Percentiles rank a stretch among this genome's conserved stretches.
Evolutionary conservation across 2,113 vertebrate genomes (phyloP).

Genomic region (Nansenia antarctica): DNA sequence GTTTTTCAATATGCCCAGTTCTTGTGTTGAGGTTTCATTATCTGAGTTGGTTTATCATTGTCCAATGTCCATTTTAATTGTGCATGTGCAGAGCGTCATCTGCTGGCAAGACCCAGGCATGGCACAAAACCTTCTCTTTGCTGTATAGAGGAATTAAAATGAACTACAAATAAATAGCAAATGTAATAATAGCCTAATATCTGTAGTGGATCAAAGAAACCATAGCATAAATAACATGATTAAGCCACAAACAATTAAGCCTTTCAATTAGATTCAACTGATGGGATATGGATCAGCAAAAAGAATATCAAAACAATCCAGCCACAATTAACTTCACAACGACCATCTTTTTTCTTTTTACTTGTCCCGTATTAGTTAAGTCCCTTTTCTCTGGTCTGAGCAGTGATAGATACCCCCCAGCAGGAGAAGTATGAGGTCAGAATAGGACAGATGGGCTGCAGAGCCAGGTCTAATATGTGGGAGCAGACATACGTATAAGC

Average conservation of each 20-base stretch:
- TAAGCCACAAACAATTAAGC: no score
- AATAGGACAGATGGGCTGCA: conserved; percentile 18
- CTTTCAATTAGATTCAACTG: no score
- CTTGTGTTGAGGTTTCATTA: background rate
- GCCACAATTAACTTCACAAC: background rate
- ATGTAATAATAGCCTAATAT: no score
- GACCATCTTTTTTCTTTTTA: no score
- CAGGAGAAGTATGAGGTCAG: background rate
- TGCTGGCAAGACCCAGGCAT: conserved; percentile 33
- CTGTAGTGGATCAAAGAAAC: no score
- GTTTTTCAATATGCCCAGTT: background rate
- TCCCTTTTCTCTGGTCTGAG: background rate
- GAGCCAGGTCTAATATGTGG: conserved; percentile 18
- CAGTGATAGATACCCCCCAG: background rate
- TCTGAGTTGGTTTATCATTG: background rate
- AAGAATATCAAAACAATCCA: background rate
- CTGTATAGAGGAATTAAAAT: no score
- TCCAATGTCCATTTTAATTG: background rate
- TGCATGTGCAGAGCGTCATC: conserved; percentile 37
- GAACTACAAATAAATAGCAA: no score
- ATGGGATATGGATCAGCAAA: no score
- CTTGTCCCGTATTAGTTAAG: background rate
- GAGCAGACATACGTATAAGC: conserved; percentile 22
- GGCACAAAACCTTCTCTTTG: background rate
- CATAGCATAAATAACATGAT: no score